A percentile compares a stretch with the other conserved stretches of the same genome.
Evolutionary conservation across 2,113 vertebrate species (phyloP).

Genomic region (Chaetorhynchus papuensis): DNA sequence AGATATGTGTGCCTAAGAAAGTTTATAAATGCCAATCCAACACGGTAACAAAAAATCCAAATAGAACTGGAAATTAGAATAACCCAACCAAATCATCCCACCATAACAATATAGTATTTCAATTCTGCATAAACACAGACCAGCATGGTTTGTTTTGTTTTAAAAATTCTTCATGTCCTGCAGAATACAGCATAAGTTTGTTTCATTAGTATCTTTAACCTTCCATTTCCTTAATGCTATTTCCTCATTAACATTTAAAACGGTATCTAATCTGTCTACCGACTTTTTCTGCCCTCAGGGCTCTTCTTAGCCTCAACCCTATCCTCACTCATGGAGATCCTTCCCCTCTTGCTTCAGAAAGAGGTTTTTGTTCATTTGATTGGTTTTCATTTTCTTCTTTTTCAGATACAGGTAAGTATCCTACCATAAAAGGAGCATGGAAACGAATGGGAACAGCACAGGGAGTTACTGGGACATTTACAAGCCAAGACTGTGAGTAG

Average conservation of each 20-base stretch:
- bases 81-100: slow-evolving; percentile 30
- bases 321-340: neutral
- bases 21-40: slow-evolving; percentile 58
- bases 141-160: slow-evolving; percentile 19
- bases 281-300: neutral
- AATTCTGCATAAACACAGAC: slow-evolving; percentile 45
- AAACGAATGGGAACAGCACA: neutral
- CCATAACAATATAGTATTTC: slow-evolving; percentile 38
- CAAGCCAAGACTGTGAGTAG: neutral
- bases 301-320: neutral
- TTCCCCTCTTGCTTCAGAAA: neutral
- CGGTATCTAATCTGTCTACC: neutral
- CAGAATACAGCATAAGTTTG: slow-evolving; percentile 22
- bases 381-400: neutral
- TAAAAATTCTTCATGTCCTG: neutral
- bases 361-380: neutral
- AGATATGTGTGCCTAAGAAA: neutral
- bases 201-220: neutral
- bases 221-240: neutral
- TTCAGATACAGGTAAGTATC: neutral
- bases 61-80: slow-evolving; percentile 46
- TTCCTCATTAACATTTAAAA: slow-evolving; percentile 38
- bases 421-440: neutral
- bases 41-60: slow-evolving; percentile 47
- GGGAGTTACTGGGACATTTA: neutral